A percentile compares a stretch with the other conserved stretches of the same genome.
Conservation (phyloP, 1,140 invertebrate genomes). For the Diuraphis noxia region DNA sequence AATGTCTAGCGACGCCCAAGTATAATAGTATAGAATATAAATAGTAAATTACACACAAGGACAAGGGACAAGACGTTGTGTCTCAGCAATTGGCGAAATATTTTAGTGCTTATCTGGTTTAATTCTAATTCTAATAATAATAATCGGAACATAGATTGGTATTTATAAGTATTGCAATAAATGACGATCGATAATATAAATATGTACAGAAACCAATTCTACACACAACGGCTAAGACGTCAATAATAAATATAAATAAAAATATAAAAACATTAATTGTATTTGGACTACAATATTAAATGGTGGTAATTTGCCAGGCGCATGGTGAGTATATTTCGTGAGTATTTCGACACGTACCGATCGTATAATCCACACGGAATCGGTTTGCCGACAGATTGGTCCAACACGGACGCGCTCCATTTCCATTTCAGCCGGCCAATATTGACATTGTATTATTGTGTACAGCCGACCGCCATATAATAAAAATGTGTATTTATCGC, state of each 20-base stretch:
- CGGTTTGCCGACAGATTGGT: too few species aligned
- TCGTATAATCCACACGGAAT: neutral
- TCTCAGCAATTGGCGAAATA: too few species aligned
- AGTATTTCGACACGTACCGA: constrained; percentile 1
- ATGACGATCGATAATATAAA: neutral
- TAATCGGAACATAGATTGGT: neutral
- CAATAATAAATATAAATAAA: neutral
- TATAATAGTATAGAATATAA: too few species aligned
- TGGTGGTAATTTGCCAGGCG: neutral
- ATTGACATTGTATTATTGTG: constrained; percentile 13
- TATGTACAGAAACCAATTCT: neutral
- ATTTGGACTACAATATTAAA: too few species aligned
- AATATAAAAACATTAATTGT: neutral
- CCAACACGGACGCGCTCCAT: neutral
- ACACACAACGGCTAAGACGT: neutral
- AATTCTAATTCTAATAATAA: too few species aligned
- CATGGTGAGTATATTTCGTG: neutral
- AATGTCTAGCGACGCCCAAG: too few species aligned
- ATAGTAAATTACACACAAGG: too few species aligned
- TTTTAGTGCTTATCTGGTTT: too few species aligned
- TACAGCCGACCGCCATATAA: neutral
- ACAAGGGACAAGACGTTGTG: too few species aligned
- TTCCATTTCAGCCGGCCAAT: neutral
- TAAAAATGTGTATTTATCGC: constrained; percentile 27
- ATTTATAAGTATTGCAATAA: neutral